Percentiles rank a stretch among this genome's conserved stretches.
Conservation (phyloP, 2,888 invertebrate genomes). For the Chymomyza amoena region DNA sequence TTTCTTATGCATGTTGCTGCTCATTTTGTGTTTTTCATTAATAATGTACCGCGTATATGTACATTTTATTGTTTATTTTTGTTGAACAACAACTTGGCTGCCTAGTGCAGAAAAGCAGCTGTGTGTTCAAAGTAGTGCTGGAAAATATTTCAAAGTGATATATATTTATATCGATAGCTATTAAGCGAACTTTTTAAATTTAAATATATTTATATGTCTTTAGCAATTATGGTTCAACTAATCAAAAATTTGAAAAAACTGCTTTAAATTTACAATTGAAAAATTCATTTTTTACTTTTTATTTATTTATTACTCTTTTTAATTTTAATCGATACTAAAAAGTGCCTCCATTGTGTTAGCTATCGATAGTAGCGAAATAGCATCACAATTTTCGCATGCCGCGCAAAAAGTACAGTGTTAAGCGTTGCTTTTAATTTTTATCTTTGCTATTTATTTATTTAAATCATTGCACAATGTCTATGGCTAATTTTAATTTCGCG, state of each 20-base stretch:
- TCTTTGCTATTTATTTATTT: neutral
- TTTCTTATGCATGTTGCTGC: slow-evolving; percentile 53
- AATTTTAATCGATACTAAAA: slow-evolving; percentile 19
- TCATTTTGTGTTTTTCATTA: slow-evolving; percentile 9
- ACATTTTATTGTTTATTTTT: slow-evolving; percentile 42
- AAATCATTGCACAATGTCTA: slow-evolving; percentile 20
- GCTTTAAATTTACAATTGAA: too few species aligned
- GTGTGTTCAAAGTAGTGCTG: slow-evolving; percentile 3
- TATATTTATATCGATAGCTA: neutral
- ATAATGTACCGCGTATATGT: slow-evolving; percentile 9
- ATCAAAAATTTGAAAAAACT: too few species aligned
- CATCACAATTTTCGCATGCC: neutral
- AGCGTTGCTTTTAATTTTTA: neutral
- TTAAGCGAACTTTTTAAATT: slow-evolving; percentile 1
- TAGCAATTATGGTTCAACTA: too few species aligned
- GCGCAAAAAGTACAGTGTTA: neutral
- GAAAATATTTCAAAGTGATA: neutral
- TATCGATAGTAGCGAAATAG: slow-evolving; percentile 10
- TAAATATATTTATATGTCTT: neutral
- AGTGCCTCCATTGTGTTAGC: too few species aligned
- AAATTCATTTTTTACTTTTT: too few species aligned
- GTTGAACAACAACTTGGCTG: slow-evolving; percentile 3
- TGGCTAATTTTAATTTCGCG: slow-evolving; percentile 60
- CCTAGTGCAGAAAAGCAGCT: slow-evolving; percentile 36
- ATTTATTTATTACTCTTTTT: too few species aligned